phyloP scores from a whole-genome alignment of 2,888 invertebrate genomes.

The Synanthedon andrenaeformis region DNA sequence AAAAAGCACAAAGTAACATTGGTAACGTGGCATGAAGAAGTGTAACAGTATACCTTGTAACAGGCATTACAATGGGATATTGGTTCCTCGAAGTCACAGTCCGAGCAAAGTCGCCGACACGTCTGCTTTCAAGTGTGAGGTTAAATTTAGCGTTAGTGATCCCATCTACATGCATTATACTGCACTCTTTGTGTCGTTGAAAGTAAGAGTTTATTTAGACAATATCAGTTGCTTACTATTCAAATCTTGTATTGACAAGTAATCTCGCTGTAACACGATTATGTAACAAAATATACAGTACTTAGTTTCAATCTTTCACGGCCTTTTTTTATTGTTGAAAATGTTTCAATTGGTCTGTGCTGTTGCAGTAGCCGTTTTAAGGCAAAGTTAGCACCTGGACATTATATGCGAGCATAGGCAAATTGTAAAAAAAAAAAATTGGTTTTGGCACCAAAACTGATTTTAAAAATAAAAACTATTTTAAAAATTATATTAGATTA shows the following conservation, averaged over 20 bases:
- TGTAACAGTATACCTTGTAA: constrained; percentile 60
- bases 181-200: constrained; percentile 9
- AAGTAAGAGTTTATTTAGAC: constrained; percentile 31
- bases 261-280: not conserved
- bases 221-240: not conserved
- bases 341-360: too few species aligned
- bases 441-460: too few species aligned
- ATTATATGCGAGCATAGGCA: too few species aligned
- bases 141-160: constrained; percentile 69
- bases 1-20: constrained; percentile 37
- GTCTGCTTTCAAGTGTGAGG: constrained; percentile 31
- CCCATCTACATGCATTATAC: constrained; percentile 36
- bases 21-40: constrained; percentile 42
- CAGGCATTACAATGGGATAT: constrained; percentile 63
- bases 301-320: too few species aligned
- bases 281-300: not conserved
- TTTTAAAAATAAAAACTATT: too few species aligned
- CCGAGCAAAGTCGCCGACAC: constrained; percentile 35
- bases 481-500: too few species aligned
- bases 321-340: too few species aligned
- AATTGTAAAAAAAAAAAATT: too few species aligned
- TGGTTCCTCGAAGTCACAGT: constrained; percentile 49
- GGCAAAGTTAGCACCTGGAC: too few species aligned
- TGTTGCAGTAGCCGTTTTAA: too few species aligned
- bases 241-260: not conserved